Evolutionary conservation across 2,888 invertebrate genomes (phyloP), one percentile per base, ranked within the genome.

Genomic region (Leptopilina myrica): DNA sequence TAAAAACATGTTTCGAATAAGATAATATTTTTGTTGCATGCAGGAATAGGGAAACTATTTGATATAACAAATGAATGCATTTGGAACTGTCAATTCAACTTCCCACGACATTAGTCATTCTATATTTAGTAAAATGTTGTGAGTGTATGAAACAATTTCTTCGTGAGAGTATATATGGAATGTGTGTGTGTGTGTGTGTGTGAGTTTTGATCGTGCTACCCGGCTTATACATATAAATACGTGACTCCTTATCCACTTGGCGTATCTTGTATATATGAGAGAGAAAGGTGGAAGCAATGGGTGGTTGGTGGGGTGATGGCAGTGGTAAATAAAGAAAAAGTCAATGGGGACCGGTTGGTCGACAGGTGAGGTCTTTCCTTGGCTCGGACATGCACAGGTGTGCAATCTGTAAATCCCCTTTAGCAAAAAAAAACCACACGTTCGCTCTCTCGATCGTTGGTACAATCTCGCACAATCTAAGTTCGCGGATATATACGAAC

Each of bases 281-380:
- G 84, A 82, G 81, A 81, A 84, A 84, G 82, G 79, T 84, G 82
- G 82, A 81, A 81, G 64, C 78, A 79, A 79, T 76, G 76, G 80
- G 79, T 73, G 80, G 80, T 76, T 78, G 77, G 82, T 67, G 79
- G 82, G 84, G 82, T 62, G 69, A 78, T 78, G 82, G 79, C 78
- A 76, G 84, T 84, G 84, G 85, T 85, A 85, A 89, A 88, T 85
- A 86, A 90, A 90, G 89, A 90, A 90, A 90, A 90, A 91, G 90
- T 89, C 87, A 89, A 90, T 88, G 87, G 86, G 88, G 91, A 91
- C 90, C 90, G 91, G 91, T 91, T 90, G 88, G 86, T 89, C 91
- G 88, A 90, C 90, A 90, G 90, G 89, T 91, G 90, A 90, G 89
- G 90, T 90, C 91, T 90, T 90, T 90, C 87, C 88, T 87, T 88